phyloP scores from a whole-genome alignment of 2,888 invertebrate genomes.

The Tiphia femorata region DNA sequence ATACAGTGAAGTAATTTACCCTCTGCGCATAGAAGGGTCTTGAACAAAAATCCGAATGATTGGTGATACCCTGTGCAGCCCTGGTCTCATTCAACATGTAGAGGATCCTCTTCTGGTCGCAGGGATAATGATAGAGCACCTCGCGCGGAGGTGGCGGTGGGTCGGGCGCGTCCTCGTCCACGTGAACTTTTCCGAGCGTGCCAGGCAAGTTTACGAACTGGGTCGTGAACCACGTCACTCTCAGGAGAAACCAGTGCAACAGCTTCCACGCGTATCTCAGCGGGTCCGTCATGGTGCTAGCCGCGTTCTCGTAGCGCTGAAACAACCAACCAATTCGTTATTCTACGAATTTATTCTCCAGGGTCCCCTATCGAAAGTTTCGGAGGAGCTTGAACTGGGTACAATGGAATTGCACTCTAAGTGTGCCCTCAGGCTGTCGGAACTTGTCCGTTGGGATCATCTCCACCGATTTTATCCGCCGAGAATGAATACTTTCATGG shows the following conservation, averaged over 20 bases:
- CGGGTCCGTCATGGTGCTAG: conserved; percentile 56
- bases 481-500: too few relatives aligned
- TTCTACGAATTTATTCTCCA: conserved; percentile 26
- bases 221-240: conserved; percentile 61
- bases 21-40: conserved; percentile 79
- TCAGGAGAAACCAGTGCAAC: conserved; percentile 64
- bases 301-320: conserved; percentile 50
- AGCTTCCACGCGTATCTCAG: conserved; percentile 60
- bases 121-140: conserved; percentile 71
- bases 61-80: conserved; percentile 63
- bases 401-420: too few relatives aligned
- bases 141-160: conserved; percentile 57
- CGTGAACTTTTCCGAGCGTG: conserved; percentile 49
- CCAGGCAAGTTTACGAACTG: conserved; percentile 57
- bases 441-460: too few relatives aligned
- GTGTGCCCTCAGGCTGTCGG: too few relatives aligned
- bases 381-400: too few relatives aligned
- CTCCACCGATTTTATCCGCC: too few relatives aligned
- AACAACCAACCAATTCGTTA: conserved; percentile 22
- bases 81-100: conserved; percentile 77
- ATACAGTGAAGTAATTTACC: too few relatives aligned
- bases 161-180: conserved; percentile 63
- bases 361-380: too few relatives aligned
- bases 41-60: conserved; percentile 68
- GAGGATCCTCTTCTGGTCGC: conserved; percentile 80